phyloP scores from a whole-genome alignment of 2,888 invertebrate species.

The Drosophila fungiperda region DNA sequence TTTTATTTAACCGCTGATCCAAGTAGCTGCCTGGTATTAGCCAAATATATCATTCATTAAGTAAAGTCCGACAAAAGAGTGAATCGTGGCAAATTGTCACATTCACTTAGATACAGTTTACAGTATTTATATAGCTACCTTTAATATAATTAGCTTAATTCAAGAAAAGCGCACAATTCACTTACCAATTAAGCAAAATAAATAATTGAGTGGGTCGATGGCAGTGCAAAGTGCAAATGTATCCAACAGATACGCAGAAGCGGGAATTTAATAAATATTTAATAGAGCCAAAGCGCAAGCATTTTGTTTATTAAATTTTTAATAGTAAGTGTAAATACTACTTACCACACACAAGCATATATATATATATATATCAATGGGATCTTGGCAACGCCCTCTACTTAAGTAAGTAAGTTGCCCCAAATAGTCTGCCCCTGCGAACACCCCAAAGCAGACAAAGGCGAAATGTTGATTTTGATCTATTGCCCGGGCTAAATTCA shows the following conservation, averaged over 20 bases:
- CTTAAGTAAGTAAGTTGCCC: background rate
- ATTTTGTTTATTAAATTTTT: slow-evolving; percentile 60
- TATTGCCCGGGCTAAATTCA: slow-evolving; percentile 58
- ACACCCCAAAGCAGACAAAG: slow-evolving; percentile 11
- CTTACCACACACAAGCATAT: background rate
- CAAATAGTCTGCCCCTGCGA: slow-evolving; percentile 1
- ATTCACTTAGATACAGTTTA: slow-evolving; percentile 21
- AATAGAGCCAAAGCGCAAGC: slow-evolving; percentile 37
- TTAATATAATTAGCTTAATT: slow-evolving; percentile 76
- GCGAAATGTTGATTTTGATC: slow-evolving; percentile 66
- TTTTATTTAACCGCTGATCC: slow-evolving; percentile 57
- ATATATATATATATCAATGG: slow-evolving; percentile 2
- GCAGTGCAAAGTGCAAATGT: slow-evolving; percentile 49
- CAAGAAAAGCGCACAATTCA: slow-evolving; percentile 32
- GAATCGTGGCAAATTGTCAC: slow-evolving; percentile 53
- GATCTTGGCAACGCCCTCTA: slow-evolving; percentile 8
- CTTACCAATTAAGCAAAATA: slow-evolving; percentile 59
- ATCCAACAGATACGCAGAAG: slow-evolving; percentile 44
- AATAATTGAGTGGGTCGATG: slow-evolving; percentile 65
- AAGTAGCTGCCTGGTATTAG: slow-evolving; percentile 31
- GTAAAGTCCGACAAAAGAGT: slow-evolving; percentile 10
- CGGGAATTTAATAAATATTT: slow-evolving; percentile 62
- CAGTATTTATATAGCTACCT: slow-evolving; percentile 23
- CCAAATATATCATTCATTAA: slow-evolving; percentile 48
- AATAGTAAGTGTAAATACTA: slow-evolving; percentile 47